Evolutionary conservation across 2,797 vertebrate species (phyloP).

Genomic region (Phrynocephalus guinanensis): DNA sequence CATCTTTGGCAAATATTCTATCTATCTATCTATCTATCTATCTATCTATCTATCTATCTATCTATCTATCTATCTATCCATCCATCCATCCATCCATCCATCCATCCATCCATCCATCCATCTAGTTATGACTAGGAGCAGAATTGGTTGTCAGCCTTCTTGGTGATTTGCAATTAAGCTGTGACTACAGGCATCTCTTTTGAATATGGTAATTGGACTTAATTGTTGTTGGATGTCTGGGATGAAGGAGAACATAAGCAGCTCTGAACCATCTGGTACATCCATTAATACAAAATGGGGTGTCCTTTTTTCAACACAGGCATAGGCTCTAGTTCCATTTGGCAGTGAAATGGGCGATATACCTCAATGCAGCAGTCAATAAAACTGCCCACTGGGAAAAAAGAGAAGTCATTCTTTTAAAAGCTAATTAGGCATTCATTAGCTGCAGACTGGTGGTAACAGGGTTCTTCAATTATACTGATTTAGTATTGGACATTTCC

Average conservation of each 20-base stretch:
- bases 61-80: too few species aligned
- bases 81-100: too few species aligned
- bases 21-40: too few species aligned
- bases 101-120: too few species aligned
- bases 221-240: background rate
- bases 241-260: background rate
- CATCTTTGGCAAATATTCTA: conserved; percentile 24
- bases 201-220: accelerated
- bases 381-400: background rate
- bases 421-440: background rate
- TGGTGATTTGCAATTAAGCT: conserved; percentile 43
- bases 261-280: background rate
- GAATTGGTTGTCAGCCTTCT: conserved; percentile 52
- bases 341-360: background rate
- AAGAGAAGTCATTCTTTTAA: background rate
- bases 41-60: too few species aligned
- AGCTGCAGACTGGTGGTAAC: background rate
- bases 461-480: background rate
- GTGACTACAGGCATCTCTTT: conserved; percentile 12
- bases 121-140: conserved; percentile 23
- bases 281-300: background rate
- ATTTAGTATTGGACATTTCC: background rate
- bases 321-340: too few species aligned
- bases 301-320: accelerated
- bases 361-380: background rate